Conservation (phyloP, 2,888 invertebrate genomes). For the Epistrophe grossulariae region DNA sequence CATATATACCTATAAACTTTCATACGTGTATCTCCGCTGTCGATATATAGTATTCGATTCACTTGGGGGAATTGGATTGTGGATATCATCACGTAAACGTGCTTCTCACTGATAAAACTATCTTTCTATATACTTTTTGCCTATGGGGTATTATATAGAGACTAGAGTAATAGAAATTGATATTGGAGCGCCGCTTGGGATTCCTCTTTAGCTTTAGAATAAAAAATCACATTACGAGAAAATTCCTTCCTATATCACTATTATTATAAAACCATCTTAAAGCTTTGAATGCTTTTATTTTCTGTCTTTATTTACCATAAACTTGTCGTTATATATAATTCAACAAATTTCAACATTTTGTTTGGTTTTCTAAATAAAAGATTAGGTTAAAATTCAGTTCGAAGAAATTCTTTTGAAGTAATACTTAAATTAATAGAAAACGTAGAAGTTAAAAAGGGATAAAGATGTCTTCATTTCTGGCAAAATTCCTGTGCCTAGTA, state of each 20-base stretch:
- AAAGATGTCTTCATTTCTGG: no score
- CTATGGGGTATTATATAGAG: slow-evolving; percentile 7
- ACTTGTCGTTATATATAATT: neutral
- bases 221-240: neutral
- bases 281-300: neutral
- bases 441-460: no score
- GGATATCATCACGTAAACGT: slow-evolving; percentile 27
- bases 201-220: neutral
- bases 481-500: no score
- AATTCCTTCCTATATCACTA: neutral
- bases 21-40: neutral
- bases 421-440: no score
- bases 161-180: slow-evolving; percentile 31
- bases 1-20: no score
- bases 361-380: neutral
- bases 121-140: neutral
- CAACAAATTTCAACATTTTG: no score
- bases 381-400: neutral
- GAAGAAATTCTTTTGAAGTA: neutral
- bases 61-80: slow-evolving; percentile 12
- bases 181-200: neutral
- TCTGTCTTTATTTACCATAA: neutral
- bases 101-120: slow-evolving; percentile 18
- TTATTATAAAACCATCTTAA: neutral
- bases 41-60: slow-evolving; percentile 32